Evolutionary conservation across 2,113 vertebrate species (phyloP).

Genomic region (Microcebus tavaratra): DNA sequence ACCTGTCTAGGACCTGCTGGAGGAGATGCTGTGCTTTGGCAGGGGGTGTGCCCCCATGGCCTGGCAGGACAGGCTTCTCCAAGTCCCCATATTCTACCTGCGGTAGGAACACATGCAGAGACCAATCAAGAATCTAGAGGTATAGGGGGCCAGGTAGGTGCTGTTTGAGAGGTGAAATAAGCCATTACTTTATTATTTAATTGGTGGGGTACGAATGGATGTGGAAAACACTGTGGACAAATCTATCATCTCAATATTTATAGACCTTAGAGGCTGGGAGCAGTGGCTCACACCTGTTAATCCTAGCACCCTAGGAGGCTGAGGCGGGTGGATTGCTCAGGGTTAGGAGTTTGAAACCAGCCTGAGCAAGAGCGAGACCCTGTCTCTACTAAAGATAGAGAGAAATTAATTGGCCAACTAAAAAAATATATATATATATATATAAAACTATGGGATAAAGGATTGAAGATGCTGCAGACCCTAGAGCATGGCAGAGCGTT

Average conservation of each 20-base stretch:
- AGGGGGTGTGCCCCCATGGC: slow-evolving; percentile 82
- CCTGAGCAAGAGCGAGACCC: too few relatives aligned
- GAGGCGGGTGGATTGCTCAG: too few relatives aligned
- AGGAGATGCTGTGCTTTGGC: slow-evolving; percentile 93
- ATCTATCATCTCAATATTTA: neutral
- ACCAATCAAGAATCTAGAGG: neutral
- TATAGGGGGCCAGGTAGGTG: neutral
- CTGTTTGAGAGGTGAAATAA: neutral
- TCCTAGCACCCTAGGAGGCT: too few relatives aligned
- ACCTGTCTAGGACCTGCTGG: slow-evolving; percentile 94
- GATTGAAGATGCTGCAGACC: neutral
- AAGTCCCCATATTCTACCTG: slow-evolving; percentile 97
- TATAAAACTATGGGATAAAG: neutral
- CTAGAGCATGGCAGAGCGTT: neutral
- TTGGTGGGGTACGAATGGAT: neutral
- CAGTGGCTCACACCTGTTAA: too few relatives aligned
- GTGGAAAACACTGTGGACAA: neutral
- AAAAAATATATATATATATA: too few relatives aligned
- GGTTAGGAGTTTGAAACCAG: too few relatives aligned
- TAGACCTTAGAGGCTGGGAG: neutral
- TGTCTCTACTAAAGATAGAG: too few relatives aligned
- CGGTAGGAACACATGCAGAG: slow-evolving; percentile 2
- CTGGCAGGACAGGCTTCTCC: slow-evolving; percentile 88
- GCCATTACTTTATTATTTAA: neutral
- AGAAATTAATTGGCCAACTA: too few relatives aligned